Base-by-base conservation (phyloP, 2,113 vertebrate genomes). In the Phrynosoma blainvillii region DNA sequence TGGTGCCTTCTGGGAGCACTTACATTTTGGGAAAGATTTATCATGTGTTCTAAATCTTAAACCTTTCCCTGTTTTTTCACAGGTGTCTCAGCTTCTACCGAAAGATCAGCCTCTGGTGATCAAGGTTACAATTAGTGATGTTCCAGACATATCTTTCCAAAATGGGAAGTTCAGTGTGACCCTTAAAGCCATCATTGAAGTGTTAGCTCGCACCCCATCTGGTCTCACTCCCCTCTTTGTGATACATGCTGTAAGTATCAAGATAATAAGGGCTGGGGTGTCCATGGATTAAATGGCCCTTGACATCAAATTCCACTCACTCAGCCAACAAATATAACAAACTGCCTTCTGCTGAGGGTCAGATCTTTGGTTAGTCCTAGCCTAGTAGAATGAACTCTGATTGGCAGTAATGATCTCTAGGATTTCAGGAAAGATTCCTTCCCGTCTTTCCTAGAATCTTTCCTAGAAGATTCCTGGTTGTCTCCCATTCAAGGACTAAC, bases 51-150 rank as follows among this genome's bases (percentile, higher is more conserved):
- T 71, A 20, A 5, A 54, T 54, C 2, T 0, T 27, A 65, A 65
- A 2, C 0, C 0, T 32, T 23, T 47, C 0, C 9, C n/a, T 25
- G 0, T n/a, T 1, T 2, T 47, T 66, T 18, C 1, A 4, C 91
- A 94, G 93, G 77, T 95, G 4, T 0, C 77, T 59, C n/a, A 0
- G 30, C 0, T 32, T 21, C 68, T 93, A 2, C 21, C 59, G 2
- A 23, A 14, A 56, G 65, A 90, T 1, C 87, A 96, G 77, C 96
- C 90, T 0, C 78, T 96, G 84, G 68, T 88, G 83, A 92, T 96
- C 88, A 93, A 1, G 0, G 54, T 95, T 62, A 1, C 4, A 6
- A 65, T 80, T 6, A 3, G 30, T 0, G 5, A 86, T 0, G 0
- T 81, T 0, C 95, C 96, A 0, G 12, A 13, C 0, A 84, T 96